A percentile compares a stretch with the other conserved stretches of the same genome.
These are phyloP conservation scores for Lampris incognitus DNA, from an alignment of 2,113 vertebrate species.

Conservation along the genomic window DNA sequence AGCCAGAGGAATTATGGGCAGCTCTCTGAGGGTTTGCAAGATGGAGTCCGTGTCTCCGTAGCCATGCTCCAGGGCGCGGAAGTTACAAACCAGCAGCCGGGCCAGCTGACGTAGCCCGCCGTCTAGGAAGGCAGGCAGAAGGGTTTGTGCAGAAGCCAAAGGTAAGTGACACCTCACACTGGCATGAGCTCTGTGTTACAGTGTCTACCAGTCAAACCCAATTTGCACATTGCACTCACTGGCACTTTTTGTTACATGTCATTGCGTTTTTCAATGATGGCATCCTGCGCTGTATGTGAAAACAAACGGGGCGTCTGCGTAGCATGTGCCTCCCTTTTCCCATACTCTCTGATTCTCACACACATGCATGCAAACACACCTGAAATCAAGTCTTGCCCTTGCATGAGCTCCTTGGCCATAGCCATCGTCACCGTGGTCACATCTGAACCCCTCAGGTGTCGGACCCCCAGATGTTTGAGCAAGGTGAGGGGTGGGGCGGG, in stretches of 20 bases:
- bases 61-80: slow-evolving; percentile 82
- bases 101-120: slow-evolving; percentile 73
- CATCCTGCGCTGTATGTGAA: no score
- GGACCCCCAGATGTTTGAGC: slow-evolving; percentile 80
- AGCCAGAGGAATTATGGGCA: slow-evolving; percentile 84
- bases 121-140: slow-evolving; percentile 54
- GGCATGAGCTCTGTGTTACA: neutral
- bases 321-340: no score
- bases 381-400: slow-evolving; percentile 53
- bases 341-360: no score
- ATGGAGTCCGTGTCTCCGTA: slow-evolving; percentile 75
- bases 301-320: no score
- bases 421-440: slow-evolving; percentile 81
- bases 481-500: slow-evolving; percentile 72
- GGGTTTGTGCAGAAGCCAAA: neutral
- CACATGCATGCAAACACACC: slow-evolving; percentile 48
- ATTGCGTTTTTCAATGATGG: no score
- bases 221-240: no score
- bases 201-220: neutral
- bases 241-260: no score
- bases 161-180: slow-evolving; percentile 16
- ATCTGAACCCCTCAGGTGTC: slow-evolving; percentile 72
- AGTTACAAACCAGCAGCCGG: slow-evolving; percentile 82
- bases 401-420: slow-evolving; percentile 78
- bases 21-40: slow-evolving; percentile 73